Base-by-base conservation (phyloP, 2,888 invertebrate genomes). In the Heterodera filipjevi region DNA sequence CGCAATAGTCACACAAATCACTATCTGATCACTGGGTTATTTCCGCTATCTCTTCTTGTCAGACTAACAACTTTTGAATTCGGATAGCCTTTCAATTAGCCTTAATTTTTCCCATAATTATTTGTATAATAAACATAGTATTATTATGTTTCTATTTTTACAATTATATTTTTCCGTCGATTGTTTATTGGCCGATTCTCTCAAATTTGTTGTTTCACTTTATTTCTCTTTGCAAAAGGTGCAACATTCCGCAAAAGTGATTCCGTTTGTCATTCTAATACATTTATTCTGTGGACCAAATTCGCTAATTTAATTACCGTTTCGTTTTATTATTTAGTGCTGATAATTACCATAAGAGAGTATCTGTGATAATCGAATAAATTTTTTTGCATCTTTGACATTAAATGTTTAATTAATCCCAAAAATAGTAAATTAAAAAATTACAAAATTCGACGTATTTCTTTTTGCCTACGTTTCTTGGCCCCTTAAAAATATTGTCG, bases 141-240 rank as follows among this genome's bases (percentile, higher is more conserved):
- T n/a, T 27, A 59, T 10, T 10, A 59, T 22, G 27, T 27, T 27
- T n/a, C 6, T 27, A 59, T n/a, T 59, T 59, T 1, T 53, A 22
- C 19, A 19, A 10, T 53, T 22, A 53, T 53, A 10, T 49, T 59
- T 27, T 59, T n/a, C 27, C 27, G 59, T n/a, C 12, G 59, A 59
- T 59, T 59, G 27, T 59, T 59, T 59, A 59, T 59, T 59, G 59
- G n/a, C 59, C 12, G 59, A 59, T 59, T 19, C 59, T 59, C 59
- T 59, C 59, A 30, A 27, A 59, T 27, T 59, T 59, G 59, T 27
- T 59, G 59, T 59, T 59, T 59, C 59, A 59, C 59, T 59, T 59
- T 27, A 10, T 27, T 27, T 59, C 59, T 2, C 16, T 59, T 19
- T 10, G n/a, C n/a, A 59, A 59, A n/a, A 59, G 59, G 59, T 59